A percentile compares a stretch with the other conserved stretches of the same genome.
Conservation (phyloP, 1,140 invertebrate genomes). For the Branchinecta lynchi region DNA sequence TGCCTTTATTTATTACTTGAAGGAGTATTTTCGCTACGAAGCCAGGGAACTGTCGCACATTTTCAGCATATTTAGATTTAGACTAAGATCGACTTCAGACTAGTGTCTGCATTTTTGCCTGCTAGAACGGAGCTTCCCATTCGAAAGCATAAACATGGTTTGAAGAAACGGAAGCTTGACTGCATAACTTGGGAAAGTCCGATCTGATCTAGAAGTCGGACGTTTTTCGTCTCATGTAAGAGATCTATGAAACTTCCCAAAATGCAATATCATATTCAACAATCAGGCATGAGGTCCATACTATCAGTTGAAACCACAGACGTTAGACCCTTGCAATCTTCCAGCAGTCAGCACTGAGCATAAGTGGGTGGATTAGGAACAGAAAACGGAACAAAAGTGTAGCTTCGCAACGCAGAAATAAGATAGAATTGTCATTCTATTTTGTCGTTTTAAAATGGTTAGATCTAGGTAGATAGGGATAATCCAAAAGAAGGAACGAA, state of each 20-base stretch:
- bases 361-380: too few species aligned
- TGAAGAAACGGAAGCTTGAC: too few species aligned
- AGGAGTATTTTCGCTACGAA: background rate
- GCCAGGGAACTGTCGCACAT: background rate
- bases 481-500: too few species aligned
- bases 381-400: too few species aligned
- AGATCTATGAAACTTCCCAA: background rate
- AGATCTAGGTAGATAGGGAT: too few species aligned
- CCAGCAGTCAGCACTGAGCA: too few species aligned
- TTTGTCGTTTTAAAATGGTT: too few species aligned
- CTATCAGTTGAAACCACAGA: background rate
- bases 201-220: too few species aligned
- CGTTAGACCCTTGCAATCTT: too few species aligned
- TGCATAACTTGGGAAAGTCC: too few species aligned
- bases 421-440: too few species aligned
- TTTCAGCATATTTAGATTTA: background rate
- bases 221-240: background rate
- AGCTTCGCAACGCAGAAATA: too few species aligned
- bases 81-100: background rate
- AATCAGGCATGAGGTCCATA: slow-evolving; percentile 1
- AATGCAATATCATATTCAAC: background rate
- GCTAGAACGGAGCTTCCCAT: background rate
- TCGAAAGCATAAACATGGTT: background rate
- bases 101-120: background rate
- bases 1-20: background rate